A percentile compares a stretch with the other conserved stretches of the same genome.
Conservation (phyloP, 2,113 vertebrate species). For the Peromyscus maniculatus region DNA sequence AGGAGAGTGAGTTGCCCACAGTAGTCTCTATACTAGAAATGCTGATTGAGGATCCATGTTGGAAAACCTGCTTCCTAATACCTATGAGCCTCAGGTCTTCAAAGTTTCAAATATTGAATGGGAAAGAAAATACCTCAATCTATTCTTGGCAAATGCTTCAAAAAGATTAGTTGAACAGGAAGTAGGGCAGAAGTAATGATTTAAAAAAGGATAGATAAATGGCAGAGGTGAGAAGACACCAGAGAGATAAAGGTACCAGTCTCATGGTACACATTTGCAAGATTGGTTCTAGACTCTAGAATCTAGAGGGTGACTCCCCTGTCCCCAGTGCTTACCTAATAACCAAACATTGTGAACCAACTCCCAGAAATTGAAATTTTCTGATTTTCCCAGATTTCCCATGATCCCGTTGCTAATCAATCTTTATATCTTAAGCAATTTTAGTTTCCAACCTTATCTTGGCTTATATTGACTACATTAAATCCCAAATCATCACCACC, state of each 20-base stretch:
- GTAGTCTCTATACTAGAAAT: not conserved
- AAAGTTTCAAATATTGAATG: constrained; percentile 29
- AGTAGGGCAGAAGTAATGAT: not conserved
- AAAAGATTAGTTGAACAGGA: not conserved
- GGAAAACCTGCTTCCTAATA: not conserved
- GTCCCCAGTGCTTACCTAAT: not conserved
- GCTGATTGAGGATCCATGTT: not conserved
- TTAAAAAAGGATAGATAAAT: not conserved
- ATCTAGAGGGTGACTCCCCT: too few relatives aligned
- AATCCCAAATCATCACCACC: not conserved
- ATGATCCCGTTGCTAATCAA: constrained; percentile 34
- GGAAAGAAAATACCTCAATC: constrained; percentile 20
- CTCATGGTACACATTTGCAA: not conserved
- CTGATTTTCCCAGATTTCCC: not conserved
- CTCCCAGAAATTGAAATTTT: not conserved
- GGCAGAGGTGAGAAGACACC: not conserved
- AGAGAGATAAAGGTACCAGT: not conserved
- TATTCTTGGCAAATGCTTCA: not conserved
- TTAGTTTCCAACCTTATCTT: constrained; percentile 49
- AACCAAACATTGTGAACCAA: not conserved
- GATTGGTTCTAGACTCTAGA: not conserved
- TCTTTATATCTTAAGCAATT: not conserved
- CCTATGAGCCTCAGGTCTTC: not conserved
- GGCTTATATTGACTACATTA: not conserved
- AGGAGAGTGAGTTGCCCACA: not conserved